Evolutionary conservation across 2,113 vertebrate genomes (phyloP).

Genomic region (Oostethus manadensis): DNA sequence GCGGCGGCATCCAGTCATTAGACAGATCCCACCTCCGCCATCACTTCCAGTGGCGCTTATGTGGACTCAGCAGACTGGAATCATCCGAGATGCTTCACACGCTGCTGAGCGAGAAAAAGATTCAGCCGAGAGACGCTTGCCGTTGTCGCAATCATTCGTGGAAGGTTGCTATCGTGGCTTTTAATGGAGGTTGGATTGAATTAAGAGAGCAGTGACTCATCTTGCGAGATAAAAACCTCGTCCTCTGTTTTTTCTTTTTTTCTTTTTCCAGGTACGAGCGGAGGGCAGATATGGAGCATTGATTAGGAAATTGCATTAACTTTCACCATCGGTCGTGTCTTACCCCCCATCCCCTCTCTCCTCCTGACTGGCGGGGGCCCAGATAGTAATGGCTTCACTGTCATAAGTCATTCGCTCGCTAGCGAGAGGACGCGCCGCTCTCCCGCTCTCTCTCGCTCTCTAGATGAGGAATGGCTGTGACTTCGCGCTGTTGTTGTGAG

Average conservation of each 20-base stretch:
- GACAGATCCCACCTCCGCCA: too few species aligned
- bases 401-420: conserved; percentile 63
- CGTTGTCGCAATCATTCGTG: not conserved
- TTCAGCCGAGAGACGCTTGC: too few species aligned
- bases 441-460: not conserved
- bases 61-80: too few species aligned
- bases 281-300: conserved; percentile 51
- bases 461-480: not conserved
- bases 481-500: conserved; percentile 3
- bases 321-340: conserved; percentile 32
- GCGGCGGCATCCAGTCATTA: too few species aligned
- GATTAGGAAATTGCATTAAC: conserved; percentile 68
- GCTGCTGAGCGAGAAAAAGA: too few species aligned
- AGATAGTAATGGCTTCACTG: conserved; percentile 60
- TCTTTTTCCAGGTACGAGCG: not conserved
- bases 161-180: not conserved
- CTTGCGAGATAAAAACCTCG: conserved; percentile 15
- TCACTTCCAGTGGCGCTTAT: too few species aligned
- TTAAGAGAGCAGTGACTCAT: conserved; percentile 33
- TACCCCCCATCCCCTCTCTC: conserved; percentile 7
- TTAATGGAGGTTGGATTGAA: conserved; percentile 28
- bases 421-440: conserved; percentile 8
- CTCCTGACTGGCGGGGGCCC: conserved; percentile 47
- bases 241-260: not conserved
- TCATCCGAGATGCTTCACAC: too few species aligned